Base-by-base conservation (phyloP, 2,113 vertebrate species). In the Anguilla japonica region DNA sequence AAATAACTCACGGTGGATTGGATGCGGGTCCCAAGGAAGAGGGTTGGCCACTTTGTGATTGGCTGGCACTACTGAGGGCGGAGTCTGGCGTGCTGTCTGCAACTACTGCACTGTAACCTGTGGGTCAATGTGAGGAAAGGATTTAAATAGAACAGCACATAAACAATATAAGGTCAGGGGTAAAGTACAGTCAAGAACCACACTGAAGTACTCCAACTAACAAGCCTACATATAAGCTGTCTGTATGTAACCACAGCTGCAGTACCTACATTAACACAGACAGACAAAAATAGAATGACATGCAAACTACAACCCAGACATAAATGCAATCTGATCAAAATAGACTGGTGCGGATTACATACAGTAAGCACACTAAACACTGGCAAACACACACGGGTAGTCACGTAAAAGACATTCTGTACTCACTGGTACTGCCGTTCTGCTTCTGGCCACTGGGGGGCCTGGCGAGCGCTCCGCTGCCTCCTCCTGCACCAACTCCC, bases 81-180 rank as follows among this genome's bases (percentile, higher is more conserved):
- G 94, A 95, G 87, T 98, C 97, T 60, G 95, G 91, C 0, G 95
- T 91, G 94, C 95, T 97, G 92, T 98, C 97, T 3, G 96, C 96
- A 88, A 98, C 95, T 16, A 98, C 94, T 0, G 97, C 95, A 91
- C 97, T 97, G 89, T 97, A 97, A 95, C 96, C 97, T 97, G 91
- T 0, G 4, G 41, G 0, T 81, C 1, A 81, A 29, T 13, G 40
- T 40, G 84, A 80, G 22, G 40, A 41, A 16, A 16, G 34, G 1
- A n/a, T 15, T 26, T 34, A 79, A 2, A n/a, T n/a, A n/a, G 18
- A 79, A 14, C 1, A 79, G 40, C 3, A 57, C 50, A 85, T 41
- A 78, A 18, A 84, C 40, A 67, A 18, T 13, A 56, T 34, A 39
- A 53, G 34, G 34, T 39, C 4, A 60, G 53, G 82, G 20, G 29